Percentiles rank a stretch among this genome's conserved stretches.
phyloP scores from a whole-genome alignment of 1,140 invertebrate genomes.

The Riptortus pedestris region DNA sequence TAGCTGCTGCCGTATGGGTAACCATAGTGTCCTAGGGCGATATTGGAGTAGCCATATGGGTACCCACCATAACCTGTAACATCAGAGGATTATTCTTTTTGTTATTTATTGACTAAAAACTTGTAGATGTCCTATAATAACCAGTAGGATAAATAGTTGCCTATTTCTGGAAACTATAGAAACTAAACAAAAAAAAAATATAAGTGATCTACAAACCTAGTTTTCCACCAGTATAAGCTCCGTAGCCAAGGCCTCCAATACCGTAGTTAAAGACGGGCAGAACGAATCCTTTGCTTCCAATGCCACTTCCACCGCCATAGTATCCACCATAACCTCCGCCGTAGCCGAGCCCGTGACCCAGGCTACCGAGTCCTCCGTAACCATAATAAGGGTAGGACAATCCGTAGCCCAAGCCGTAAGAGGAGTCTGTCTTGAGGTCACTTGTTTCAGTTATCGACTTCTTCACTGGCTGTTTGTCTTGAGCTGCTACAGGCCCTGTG shows the following conservation, averaged over 20 bases:
- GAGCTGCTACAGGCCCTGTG: background rate
- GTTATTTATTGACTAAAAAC: no score
- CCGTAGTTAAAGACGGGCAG: conserved; percentile 32
- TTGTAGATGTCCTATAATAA: no score
- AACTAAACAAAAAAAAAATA: no score
- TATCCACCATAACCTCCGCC: conserved; percentile 33
- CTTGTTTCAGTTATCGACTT: background rate
- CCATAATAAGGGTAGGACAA: conserved; percentile 10
- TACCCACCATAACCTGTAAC: background rate
- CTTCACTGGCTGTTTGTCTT: background rate
- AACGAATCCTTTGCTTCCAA: conserved; percentile 21
- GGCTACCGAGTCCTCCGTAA: conserved; percentile 3
- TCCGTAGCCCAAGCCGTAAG: conserved; percentile 12
- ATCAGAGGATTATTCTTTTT: no score
- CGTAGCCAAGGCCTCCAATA: conserved; percentile 34
- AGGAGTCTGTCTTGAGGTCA: background rate
- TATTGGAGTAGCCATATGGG: conserved; percentile 4
- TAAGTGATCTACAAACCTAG: no score
- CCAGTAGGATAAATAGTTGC: no score
- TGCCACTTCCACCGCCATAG: conserved; percentile 33
- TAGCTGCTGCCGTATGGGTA: conserved; percentile 2
- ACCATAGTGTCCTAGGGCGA: background rate
- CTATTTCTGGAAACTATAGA: no score
- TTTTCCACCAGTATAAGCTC: conserved; percentile 33
- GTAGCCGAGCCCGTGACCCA: conserved; percentile 25